Percentiles rank a stretch among this genome's conserved stretches.
Evolutionary conservation across 2,888 invertebrate genomes (phyloP).

Genomic region (Lasioglossum oenotherae): DNA sequence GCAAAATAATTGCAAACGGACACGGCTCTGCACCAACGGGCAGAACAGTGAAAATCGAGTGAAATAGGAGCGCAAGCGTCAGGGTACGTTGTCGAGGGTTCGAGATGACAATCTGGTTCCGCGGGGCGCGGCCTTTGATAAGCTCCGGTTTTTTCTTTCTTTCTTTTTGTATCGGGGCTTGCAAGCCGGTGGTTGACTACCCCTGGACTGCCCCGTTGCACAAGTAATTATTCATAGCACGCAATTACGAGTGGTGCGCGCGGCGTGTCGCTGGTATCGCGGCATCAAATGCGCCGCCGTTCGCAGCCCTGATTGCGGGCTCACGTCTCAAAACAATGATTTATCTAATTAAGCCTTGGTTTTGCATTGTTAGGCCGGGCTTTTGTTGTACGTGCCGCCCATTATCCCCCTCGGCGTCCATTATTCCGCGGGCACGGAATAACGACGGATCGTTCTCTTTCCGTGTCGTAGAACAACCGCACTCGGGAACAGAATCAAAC

Average conservation of each 20-base stretch:
- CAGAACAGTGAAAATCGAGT: conserved; percentile 8
- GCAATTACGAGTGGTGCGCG: conserved; percentile 79
- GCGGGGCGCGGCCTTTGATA: conserved; percentile 40
- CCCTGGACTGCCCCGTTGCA: conserved; percentile 55
- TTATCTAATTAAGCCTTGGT: conserved; percentile 81
- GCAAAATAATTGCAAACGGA: not conserved
- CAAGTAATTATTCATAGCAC: conserved; percentile 82
- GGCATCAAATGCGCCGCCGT: conserved; percentile 77
- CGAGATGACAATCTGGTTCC: conserved; percentile 37
- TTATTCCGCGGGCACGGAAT: conserved; percentile 70
- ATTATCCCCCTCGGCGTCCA: conserved; percentile 63
- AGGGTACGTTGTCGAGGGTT: not conserved
- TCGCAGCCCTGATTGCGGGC: conserved; percentile 76
- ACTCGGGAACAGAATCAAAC: not conserved
- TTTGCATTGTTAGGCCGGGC: conserved; percentile 76
- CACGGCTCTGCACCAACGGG: not conserved
- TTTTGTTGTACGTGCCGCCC: conserved; percentile 66
- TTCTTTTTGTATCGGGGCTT: conserved; percentile 23
- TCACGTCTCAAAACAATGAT: conserved; percentile 82
- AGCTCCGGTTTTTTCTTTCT: conserved; percentile 8
- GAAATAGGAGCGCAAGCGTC: conserved; percentile 3
- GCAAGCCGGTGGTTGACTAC: conserved; percentile 57
- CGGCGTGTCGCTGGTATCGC: conserved; percentile 75
- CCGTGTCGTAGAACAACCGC: conserved; percentile 19
- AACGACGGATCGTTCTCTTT: conserved; percentile 60